phyloP scores from a whole-genome alignment of 2,797 vertebrate species.

The Acanthopagrus latus region DNA sequence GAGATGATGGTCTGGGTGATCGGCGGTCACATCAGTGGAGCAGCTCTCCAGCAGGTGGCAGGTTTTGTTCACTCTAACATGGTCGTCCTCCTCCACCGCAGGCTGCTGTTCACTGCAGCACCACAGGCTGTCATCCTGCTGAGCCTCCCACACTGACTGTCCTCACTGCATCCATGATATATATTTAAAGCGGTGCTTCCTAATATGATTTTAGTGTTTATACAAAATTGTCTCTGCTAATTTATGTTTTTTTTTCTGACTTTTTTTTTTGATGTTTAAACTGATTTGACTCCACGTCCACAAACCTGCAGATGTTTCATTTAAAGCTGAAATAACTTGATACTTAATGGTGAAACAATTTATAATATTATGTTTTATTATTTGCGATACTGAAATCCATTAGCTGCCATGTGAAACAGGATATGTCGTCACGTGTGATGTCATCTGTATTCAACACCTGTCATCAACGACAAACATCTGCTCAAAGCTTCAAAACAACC shows the following conservation, averaged over 20 bases:
- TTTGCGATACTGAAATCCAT: not conserved
- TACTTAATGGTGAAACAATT: not conserved
- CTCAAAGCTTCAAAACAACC: not conserved
- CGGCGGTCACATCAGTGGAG: not conserved
- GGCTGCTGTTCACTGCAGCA: not conserved
- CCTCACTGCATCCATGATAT: not conserved
- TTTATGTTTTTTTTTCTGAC: not conserved
- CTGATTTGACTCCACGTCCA: not conserved
- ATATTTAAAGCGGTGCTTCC: not conserved
- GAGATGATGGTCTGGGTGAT: not conserved
- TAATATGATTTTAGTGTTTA: not conserved
- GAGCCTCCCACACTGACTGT: not conserved
- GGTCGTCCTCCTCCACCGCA: not conserved
- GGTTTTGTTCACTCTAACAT: constrained; percentile 57
- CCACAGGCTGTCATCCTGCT: not conserved
- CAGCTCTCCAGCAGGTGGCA: constrained; percentile 78
- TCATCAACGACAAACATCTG: not conserved
- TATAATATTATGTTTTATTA: not conserved
- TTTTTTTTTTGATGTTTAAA: not conserved
- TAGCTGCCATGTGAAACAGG: not conserved
- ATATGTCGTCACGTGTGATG: not conserved
- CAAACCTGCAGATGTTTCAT: not conserved
- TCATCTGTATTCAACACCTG: not conserved
- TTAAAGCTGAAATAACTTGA: not conserved
- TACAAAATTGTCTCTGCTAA: not conserved